Evolutionary conservation across 2,888 invertebrate genomes (phyloP), one percentile per base, ranked within the genome.

Genomic region (Bibio marci): DNA sequence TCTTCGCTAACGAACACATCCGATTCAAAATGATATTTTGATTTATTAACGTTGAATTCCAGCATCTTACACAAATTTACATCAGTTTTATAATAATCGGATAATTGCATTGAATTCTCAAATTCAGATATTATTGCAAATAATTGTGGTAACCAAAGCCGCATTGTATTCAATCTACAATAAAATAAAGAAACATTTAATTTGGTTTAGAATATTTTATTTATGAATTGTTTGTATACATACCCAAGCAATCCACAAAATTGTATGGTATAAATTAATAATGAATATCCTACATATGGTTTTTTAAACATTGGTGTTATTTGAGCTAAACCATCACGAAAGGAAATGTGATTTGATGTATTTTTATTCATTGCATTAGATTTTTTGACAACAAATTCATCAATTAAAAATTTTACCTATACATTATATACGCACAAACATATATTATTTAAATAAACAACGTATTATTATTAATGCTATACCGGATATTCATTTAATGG

Each of bases 141-240:
- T 14, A 90, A 65, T 54, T 87, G 85, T 0, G 88, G 88, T 47
- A 87, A 69, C 87, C 88, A 90, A 26, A 88, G 67, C 13, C 86
- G 76, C 30, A 88, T 64, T 0, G 86, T 83, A 52, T 87, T 87
- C 46, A 80, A 64, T 19, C 80, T 79, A 37, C 8, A n/a, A n/a
- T n/a, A n/a, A n/a, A n/a, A n/a, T n/a, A n/a, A n/a, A n/a, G n/a
- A n/a, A n/a, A n/a, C n/a, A n/a, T n/a, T n/a, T n/a, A n/a, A n/a
- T n/a, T n/a, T n/a, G n/a, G n/a, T n/a, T n/a, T n/a, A n/a, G n/a
- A n/a, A n/a, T n/a, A n/a, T n/a, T n/a, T n/a, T n/a, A n/a, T n/a
- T n/a, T n/a, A n/a, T n/a, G n/a, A n/a, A n/a, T n/a, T n/a, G n/a
- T n/a, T 3, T 19, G 7, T 28, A 3, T 26, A 39, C 61, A 62